phyloP scores from a whole-genome alignment of 2,888 invertebrate species.

The Papilio demoleus region DNA sequence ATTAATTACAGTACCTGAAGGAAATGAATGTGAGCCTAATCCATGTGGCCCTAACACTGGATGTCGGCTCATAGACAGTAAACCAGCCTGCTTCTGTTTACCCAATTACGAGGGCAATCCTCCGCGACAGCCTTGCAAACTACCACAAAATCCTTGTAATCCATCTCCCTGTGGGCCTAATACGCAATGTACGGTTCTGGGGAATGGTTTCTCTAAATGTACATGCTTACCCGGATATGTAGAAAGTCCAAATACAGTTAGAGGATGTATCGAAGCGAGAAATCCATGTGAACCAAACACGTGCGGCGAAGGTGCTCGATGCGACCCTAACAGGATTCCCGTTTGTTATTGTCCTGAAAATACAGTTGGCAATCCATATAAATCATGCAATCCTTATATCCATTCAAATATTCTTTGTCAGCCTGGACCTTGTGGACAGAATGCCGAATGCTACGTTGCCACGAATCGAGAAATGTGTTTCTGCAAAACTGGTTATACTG shows the following conservation, averaged over 20 bases:
- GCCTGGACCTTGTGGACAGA: slow-evolving; percentile 92
- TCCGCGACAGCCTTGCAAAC: slow-evolving; percentile 86
- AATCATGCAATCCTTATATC: slow-evolving; percentile 85
- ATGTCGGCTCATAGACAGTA: slow-evolving; percentile 89
- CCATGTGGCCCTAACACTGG: slow-evolving; percentile 93
- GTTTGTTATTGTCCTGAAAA: slow-evolving; percentile 94
- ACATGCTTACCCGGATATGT: slow-evolving; percentile 92
- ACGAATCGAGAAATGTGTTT: slow-evolving; percentile 93
- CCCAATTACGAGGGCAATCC: slow-evolving; percentile 95
- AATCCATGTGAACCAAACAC: slow-evolving; percentile 93
- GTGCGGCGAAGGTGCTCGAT: slow-evolving; percentile 90
- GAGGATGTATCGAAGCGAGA: slow-evolving; percentile 91
- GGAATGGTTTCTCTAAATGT: slow-evolving; percentile 93
- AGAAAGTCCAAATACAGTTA: slow-evolving; percentile 93
- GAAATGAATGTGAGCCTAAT: slow-evolving; percentile 91
- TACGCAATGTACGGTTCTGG: slow-evolving; percentile 90
- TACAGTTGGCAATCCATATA: slow-evolving; percentile 92
- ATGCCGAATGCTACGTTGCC: slow-evolving; percentile 93
- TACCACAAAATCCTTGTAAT: slow-evolving; percentile 91
- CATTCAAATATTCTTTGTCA: slow-evolving; percentile 86
- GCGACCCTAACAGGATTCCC: slow-evolving; percentile 90
- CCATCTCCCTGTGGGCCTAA: slow-evolving; percentile 95
- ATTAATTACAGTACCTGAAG: slow-evolving; percentile 90
- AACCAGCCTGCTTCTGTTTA: slow-evolving; percentile 93
- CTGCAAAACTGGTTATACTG: slow-evolving; percentile 89